A percentile compares a stretch with the other conserved stretches of the same genome.
phyloP scores from a whole-genome alignment of 2,113 vertebrate genomes.

The Penelope pileata region DNA sequence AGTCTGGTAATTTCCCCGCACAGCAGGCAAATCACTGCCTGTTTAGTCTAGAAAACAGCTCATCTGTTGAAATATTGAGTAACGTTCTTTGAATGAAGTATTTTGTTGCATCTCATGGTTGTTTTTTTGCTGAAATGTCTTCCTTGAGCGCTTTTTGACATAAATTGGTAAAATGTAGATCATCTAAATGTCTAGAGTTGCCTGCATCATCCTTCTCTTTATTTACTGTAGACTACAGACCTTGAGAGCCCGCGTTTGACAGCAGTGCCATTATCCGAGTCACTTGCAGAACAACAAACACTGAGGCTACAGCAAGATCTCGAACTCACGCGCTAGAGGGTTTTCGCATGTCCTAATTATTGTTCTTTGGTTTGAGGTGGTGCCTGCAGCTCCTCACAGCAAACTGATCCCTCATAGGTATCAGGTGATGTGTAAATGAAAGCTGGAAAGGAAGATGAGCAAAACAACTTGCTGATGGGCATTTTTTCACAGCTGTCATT shows the following conservation, averaged over 20 bases:
- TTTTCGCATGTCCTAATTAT: not conserved
- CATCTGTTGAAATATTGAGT: not conserved
- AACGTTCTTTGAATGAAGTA: not conserved
- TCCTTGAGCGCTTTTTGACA: not conserved
- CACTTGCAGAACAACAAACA: not conserved
- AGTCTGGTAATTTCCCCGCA: not conserved
- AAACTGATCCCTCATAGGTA: not conserved
- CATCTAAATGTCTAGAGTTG: not conserved
- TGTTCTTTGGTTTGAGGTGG: not conserved
- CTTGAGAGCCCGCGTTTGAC: not conserved
- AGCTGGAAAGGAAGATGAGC: not conserved
- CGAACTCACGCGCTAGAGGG: not conserved
- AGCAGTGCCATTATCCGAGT: not conserved
- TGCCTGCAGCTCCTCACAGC: not conserved
- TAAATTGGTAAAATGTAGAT: not conserved
- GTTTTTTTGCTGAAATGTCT: not conserved
- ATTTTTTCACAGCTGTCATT: not conserved
- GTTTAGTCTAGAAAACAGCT: not conserved
- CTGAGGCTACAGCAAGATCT: not conserved
- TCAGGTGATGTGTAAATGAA: not conserved
- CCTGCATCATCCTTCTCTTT: not conserved
- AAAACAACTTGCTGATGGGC: not conserved
- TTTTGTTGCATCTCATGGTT: not conserved
- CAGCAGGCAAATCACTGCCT: not conserved
- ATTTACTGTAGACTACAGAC: not conserved